Evolutionary conservation across 2,888 invertebrate species (phyloP).

Genomic region (Dromius quadrimaculatus): DNA sequence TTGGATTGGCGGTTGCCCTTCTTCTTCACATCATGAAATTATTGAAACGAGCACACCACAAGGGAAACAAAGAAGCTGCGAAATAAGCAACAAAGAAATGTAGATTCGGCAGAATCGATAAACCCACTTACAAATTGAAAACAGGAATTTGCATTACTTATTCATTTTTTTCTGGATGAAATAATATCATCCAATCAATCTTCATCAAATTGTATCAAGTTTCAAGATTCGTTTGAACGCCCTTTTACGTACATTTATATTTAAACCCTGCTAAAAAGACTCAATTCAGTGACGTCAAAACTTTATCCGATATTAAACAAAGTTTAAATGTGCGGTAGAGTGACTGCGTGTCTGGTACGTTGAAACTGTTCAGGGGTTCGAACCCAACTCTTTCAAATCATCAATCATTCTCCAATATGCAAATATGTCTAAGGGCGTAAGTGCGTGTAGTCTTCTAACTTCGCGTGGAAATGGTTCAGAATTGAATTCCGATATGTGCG

Average conservation of each 20-base stretch:
- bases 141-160: no score
- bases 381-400: conserved; percentile 51
- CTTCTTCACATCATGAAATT: conserved; percentile 45
- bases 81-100: conserved; percentile 50
- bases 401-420: conserved; percentile 53
- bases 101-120: conserved; percentile 44
- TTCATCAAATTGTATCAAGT: no score
- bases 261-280: no score
- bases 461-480: conserved; percentile 52
- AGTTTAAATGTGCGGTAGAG: conserved; percentile 29
- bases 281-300: conserved; percentile 14
- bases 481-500: conserved; percentile 53
- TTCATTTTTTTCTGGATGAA: no score
- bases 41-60: conserved; percentile 47
- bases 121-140: no score
- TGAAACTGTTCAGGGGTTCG: no score
- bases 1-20: conserved; percentile 44
- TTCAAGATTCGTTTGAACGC: no score
- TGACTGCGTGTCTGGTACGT: conserved; percentile 30
- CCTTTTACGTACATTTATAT: no score
- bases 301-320: conserved; percentile 39
- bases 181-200: no score
- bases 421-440: conserved; percentile 52
- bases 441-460: conserved; percentile 52
- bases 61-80: conserved; percentile 46